Evolutionary conservation across 2,113 vertebrate species (phyloP), one percentile per base, ranked within the genome.

Genomic region (Lynx canadensis): DNA sequence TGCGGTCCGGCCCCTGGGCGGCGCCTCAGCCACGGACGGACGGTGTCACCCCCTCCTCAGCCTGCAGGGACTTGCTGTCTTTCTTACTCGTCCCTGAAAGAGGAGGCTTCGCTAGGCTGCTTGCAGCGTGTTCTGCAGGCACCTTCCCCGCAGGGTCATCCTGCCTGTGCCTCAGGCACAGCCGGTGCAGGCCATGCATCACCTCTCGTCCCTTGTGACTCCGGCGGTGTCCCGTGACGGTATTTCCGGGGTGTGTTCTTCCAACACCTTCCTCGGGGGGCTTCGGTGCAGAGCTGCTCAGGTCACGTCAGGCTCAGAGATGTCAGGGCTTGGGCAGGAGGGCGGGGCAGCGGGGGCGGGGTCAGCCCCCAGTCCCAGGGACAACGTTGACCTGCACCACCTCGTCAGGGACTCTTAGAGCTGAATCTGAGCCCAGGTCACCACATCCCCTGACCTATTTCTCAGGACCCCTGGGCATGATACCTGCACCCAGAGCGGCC

Each of bases 151-250:
- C 57, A 25, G 38, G 27, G 23, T 4, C 7, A 1, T 27, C 79
- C 68, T 1, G 0, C n/a, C 45, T 1, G 0, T 1, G 0, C n/a
- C 45, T 1, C 0, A 63, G 68, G 18, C 5, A 31, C 12, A 48
- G 14, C 36, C 38, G 27, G 18, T 21, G 12, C 23, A 11, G 13
- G 19, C 27, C 38, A 2, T 1, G 0, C 10, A 11, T 73, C 27
- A 4, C n/a, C 11, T 5, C 65, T 81, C 31, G 10, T 48, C 27
- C 25, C 36, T 55, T 65, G 25, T 25, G 41, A 78, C 29, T 74
- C 29, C 8, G 6, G 11, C 52, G 11, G 13, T 55, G 13, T 38
- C 33, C 25, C 36, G 29, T 52, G 52, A 25, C 5, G 1, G 4
- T 5, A 13, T 29, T n/a, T 25, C 69, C 29, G 13, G 7, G 5